Evolutionary conservation across 30 jellyfish, hydroid and myxozoan genomes (phyloP).

Genomic region (Clytia hemisphaerica): DNA sequence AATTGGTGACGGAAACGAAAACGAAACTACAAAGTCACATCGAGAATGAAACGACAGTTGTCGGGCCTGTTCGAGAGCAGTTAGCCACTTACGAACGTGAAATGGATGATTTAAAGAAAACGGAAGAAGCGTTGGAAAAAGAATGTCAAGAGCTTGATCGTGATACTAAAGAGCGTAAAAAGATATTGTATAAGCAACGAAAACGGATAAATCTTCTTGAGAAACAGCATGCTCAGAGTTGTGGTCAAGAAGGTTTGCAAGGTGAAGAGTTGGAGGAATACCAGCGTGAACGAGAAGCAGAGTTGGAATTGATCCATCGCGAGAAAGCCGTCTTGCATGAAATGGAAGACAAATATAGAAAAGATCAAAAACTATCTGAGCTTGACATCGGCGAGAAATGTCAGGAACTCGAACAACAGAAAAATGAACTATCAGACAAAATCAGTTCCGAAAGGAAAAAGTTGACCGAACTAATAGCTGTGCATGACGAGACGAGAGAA

Average conservation of each 20-base stretch:
- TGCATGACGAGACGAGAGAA: conserved; percentile 76
- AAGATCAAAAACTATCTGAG: conserved; percentile 75
- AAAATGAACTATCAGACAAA: conserved; percentile 31
- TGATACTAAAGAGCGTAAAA: conserved; percentile 75
- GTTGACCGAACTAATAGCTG: conserved; percentile 60
- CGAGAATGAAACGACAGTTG: conserved; percentile 52
- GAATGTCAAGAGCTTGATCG: conserved; percentile 55
- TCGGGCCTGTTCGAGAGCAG: conserved; percentile 58
- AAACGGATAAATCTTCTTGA: conserved; percentile 72
- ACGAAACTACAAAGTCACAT: conserved; percentile 80
- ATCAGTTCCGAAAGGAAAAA: conserved; percentile 57
- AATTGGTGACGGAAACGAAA: conserved; percentile 80
- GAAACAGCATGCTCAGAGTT: conserved; percentile 86
- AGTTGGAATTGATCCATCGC: conserved; percentile 64
- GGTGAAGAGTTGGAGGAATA: conserved; percentile 75
- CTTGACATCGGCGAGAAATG: conserved; percentile 61
- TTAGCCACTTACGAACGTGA: conserved; percentile 55
- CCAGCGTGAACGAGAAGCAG: conserved; percentile 80
- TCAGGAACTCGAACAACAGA: conserved; percentile 57
- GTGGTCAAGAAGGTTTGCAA: conserved; percentile 50
- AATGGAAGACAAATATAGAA: conserved; percentile 70
- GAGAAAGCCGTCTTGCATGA: conserved; percentile 64
- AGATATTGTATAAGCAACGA: conserved; percentile 72
- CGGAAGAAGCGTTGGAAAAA: conserved; percentile 59
- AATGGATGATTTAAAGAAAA: conserved; percentile 50